Percentiles rank a stretch among this genome's conserved stretches.
Conservation (phyloP, 1,140 invertebrate species). For the Drosophila kohkoa region DNA sequence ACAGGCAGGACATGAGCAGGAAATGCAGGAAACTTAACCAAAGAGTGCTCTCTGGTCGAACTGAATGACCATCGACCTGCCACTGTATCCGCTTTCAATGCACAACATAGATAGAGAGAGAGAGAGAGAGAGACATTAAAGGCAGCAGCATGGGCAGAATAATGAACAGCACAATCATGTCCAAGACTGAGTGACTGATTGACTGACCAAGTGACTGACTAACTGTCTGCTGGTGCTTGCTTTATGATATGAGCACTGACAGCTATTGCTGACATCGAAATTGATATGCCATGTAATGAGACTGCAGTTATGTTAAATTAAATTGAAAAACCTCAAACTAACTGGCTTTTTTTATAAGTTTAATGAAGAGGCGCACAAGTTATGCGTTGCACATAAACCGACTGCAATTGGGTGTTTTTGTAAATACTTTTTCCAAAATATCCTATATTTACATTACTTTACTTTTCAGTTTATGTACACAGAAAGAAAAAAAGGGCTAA, state of each 20-base stretch:
- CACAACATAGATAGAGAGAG: constrained; percentile 18
- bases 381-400: background rate
- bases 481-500: too few relatives aligned
- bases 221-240: constrained; percentile 46
- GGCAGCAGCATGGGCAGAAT: background rate
- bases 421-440: too few relatives aligned
- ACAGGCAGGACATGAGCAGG: constrained; percentile 46
- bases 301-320: constrained; percentile 13
- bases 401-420: too few relatives aligned
- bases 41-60: constrained; percentile 33
- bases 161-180: constrained; percentile 10
- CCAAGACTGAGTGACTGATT: background rate
- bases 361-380: background rate
- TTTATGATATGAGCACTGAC: constrained; percentile 61
- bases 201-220: constrained; percentile 9
- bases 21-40: constrained; percentile 32
- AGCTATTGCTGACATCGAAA: constrained; percentile 57
- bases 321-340: background rate
- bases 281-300: constrained; percentile 42
- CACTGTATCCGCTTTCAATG: constrained; percentile 28
- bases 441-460: too few relatives aligned
- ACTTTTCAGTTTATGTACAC: too few relatives aligned
- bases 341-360: background rate
- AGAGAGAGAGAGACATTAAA: constrained; percentile 17
- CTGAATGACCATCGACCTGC: constrained; percentile 36